phyloP scores from a whole-genome alignment of 2,797 vertebrate genomes.

The Tapera naevia region DNA sequence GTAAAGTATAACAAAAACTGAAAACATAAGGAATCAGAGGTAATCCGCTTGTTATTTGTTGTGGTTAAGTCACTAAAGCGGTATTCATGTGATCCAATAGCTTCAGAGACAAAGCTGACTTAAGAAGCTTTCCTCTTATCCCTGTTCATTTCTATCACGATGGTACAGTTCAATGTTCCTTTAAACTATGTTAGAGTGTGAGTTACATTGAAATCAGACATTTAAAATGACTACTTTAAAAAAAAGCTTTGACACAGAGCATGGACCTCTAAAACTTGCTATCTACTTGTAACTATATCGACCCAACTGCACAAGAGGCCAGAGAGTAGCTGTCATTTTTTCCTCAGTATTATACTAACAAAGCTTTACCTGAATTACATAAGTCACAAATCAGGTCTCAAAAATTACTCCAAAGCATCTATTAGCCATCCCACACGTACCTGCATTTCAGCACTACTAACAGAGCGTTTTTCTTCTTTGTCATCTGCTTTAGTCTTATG shows the following conservation, averaged over 20 bases:
- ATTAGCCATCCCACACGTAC: slow-evolving; percentile 59
- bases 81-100: background rate
- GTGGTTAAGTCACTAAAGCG: background rate
- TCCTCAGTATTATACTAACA: background rate
- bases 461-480: slow-evolving; percentile 77
- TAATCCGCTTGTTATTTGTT: background rate
- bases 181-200: background rate
- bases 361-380: background rate
- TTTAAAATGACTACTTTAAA: background rate
- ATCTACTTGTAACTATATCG: background rate
- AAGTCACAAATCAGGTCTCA: background rate
- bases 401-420: background rate
- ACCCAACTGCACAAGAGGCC: background rate
- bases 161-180: background rate
- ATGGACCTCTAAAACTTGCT: background rate
- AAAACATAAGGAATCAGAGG: background rate
- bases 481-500: slow-evolving; percentile 56
- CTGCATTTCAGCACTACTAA: slow-evolving; percentile 82
- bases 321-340: background rate
- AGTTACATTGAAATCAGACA: background rate
- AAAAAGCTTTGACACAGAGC: background rate
- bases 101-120: background rate
- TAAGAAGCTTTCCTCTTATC: background rate
- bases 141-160: background rate
- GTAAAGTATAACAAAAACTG: background rate